Evolutionary conservation across 2,113 vertebrate genomes (phyloP).

Genomic region (Emydocephalus ijimae): DNA sequence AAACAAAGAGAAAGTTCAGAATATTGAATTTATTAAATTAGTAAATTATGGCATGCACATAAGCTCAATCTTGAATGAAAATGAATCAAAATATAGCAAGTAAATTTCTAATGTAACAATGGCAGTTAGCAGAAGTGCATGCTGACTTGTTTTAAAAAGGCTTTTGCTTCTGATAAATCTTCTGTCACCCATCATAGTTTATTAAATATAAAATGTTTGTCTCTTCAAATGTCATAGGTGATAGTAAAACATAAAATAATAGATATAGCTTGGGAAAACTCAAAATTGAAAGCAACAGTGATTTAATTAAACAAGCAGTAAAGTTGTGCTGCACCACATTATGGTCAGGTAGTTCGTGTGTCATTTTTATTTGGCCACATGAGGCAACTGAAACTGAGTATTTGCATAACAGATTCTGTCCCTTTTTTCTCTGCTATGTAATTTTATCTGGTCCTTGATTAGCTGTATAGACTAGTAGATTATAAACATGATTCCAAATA

Average conservation of each 20-base stretch:
- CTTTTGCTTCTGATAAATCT: not conserved
- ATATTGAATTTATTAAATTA: not conserved
- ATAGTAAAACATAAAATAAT: not conserved
- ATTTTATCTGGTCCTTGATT: not conserved
- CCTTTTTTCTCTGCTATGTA: not conserved
- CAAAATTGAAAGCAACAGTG: not conserved
- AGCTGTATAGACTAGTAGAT: conserved; percentile 7
- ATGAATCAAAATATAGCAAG: not conserved
- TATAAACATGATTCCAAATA: not conserved
- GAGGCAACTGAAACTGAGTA: not conserved
- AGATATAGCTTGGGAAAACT: not conserved
- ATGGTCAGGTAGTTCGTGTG: conserved; percentile 1
- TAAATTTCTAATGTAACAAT: not conserved
- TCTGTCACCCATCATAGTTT: not conserved
- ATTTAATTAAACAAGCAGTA: not conserved
- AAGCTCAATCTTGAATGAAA: not conserved
- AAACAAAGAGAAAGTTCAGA: not conserved
- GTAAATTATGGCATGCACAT: not conserved
- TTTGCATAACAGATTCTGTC: not conserved
- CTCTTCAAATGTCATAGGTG: not conserved
- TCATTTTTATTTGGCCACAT: not conserved
- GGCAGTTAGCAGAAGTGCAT: not conserved
- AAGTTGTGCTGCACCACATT: conserved; percentile 4
- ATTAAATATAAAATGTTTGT: not conserved
- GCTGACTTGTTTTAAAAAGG: conserved; percentile 5